A percentile compares a stretch with the other conserved stretches of the same genome.
These are phyloP conservation scores for Cossypha dichroa DNA, from an alignment of 2,797 vertebrate species.

Conservation along the genomic window DNA sequence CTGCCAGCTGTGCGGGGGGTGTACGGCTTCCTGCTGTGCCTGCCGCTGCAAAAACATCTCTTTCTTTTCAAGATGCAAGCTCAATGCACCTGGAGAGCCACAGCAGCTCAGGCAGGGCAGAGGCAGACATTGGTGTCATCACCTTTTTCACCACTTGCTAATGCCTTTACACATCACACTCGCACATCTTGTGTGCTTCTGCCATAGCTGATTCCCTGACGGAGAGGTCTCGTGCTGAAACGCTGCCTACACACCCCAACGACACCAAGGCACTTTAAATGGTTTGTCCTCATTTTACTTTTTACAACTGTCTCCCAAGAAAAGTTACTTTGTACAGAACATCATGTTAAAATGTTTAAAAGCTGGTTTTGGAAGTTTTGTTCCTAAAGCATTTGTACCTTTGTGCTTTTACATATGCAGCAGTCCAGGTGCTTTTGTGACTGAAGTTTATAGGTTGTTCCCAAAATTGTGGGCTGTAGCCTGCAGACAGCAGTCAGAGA, in stretches of 20 bases:
- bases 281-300: neutral
- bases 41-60: neutral
- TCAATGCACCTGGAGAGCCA: neutral
- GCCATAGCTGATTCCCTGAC: accelerated
- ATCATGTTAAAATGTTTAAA: neutral
- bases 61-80: neutral
- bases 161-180: neutral
- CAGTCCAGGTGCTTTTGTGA: accelerated
- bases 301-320: neutral
- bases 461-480: neutral
- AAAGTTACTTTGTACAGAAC: neutral
- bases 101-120: neutral
- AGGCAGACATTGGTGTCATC: neutral
- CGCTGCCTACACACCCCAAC: accelerated
- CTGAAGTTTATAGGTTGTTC: neutral
- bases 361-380: neutral
- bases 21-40: neutral
- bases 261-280: neutral
- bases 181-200: accelerated
- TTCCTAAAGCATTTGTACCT: neutral
- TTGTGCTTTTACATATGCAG: accelerated
- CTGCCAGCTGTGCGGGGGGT: accelerated
- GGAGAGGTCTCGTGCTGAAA: accelerated
- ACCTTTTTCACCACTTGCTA: neutral
- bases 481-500: neutral